phyloP scores from a whole-genome alignment of 2,888 invertebrate species.

The Leucania comma region DNA sequence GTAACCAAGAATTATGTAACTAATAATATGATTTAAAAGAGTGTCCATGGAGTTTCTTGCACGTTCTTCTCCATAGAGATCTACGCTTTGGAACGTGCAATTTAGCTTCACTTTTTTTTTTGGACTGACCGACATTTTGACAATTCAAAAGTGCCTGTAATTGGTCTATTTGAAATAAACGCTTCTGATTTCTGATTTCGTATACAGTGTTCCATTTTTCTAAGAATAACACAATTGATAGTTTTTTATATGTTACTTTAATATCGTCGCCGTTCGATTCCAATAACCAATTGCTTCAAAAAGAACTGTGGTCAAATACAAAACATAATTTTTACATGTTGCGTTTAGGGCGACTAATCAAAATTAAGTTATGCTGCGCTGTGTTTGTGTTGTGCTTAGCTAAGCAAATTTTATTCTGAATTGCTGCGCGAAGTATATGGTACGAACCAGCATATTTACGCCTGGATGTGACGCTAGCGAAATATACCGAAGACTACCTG shows the following conservation, averaged over 20 bases:
- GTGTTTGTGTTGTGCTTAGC: conserved; percentile 6
- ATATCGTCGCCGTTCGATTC: not conserved
- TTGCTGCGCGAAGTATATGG: not conserved
- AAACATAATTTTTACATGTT: not conserved
- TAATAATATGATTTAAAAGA: too few species aligned
- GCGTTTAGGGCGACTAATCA: not conserved
- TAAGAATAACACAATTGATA: not conserved
- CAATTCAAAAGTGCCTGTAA: too few species aligned
- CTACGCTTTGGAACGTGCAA: too few species aligned
- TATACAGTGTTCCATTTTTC: not conserved
- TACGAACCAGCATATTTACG: not conserved
- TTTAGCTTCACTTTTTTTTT: too few species aligned
- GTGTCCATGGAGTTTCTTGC: too few species aligned
- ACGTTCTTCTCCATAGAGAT: too few species aligned
- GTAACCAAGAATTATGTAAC: too few species aligned
- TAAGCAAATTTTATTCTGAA: not conserved
- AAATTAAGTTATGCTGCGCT: not conserved
- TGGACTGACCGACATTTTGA: too few species aligned
- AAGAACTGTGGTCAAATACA: not conserved
- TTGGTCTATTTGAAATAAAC: too few species aligned
- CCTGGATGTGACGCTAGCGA: not conserved
- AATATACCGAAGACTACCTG: not conserved
- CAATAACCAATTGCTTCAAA: not conserved
- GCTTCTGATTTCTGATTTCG: too few species aligned
- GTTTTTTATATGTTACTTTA: not conserved